These are phyloP conservation scores for Spea multiplicata DNA, from an alignment of 2,113 vertebrate species.

Conservation along the genomic window DNA sequence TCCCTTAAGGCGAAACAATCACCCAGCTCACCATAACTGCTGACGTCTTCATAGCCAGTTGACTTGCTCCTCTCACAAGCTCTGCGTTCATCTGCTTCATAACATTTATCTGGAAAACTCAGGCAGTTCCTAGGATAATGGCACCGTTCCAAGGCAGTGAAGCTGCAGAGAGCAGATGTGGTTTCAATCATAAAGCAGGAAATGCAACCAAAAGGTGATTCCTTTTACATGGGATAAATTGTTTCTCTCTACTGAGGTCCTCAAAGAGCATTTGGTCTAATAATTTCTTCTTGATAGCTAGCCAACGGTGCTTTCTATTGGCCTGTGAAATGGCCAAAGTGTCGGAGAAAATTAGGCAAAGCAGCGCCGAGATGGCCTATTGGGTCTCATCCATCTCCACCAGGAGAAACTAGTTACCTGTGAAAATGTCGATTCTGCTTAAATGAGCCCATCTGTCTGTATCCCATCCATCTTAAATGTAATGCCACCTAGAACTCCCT, in stretches of 20 bases:
- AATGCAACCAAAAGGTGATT: constrained; percentile 50
- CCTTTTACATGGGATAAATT: constrained; percentile 52
- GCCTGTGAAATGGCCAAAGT: constrained; percentile 54
- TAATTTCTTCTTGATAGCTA: constrained; percentile 59
- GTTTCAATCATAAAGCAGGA: constrained; percentile 48
- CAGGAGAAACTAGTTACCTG: constrained; percentile 53
- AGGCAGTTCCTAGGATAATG: constrained; percentile 26
- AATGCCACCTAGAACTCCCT: constrained; percentile 50
- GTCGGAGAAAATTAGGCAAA: constrained; percentile 60
- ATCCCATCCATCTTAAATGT: constrained; percentile 48
- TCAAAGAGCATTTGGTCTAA: constrained; percentile 52
- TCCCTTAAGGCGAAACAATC: not conserved
- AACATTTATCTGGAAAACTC: constrained; percentile 36
- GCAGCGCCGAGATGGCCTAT: constrained; percentile 47
- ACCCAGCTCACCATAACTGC: not conserved
- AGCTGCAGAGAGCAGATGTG: constrained; percentile 52
- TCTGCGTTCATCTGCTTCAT: constrained; percentile 25
- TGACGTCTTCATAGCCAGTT: not conserved
- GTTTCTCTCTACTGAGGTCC: constrained; percentile 54
- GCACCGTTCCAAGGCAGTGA: constrained; percentile 36
- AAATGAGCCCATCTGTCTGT: constrained; percentile 58
- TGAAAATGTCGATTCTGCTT: constrained; percentile 57
- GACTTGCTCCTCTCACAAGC: constrained; percentile 16
- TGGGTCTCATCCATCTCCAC: constrained; percentile 49
- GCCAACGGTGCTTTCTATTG: constrained; percentile 48